Base-by-base conservation (phyloP, 2,797 vertebrate genomes). In the Premnoplex brunnescens region DNA sequence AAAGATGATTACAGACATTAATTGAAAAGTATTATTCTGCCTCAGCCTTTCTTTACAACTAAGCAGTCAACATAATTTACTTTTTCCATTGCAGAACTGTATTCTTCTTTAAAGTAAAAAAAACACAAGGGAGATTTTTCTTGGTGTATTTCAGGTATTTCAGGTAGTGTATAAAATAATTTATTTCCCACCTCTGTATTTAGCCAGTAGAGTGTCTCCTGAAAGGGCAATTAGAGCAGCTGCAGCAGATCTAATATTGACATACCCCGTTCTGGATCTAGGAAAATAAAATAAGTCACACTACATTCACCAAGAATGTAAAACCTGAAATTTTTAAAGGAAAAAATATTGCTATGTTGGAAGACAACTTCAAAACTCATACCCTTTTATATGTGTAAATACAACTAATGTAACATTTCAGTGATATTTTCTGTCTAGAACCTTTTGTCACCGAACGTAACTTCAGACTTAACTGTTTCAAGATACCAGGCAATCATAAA, bases 221-320 rank as follows among this genome's bases (percentile, higher is more conserved):
- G 98, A 98, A 90, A 99, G 97, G 17, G 97, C 97, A 44, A 98
- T 97, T 71, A 99, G 92, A 27, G 97, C 98, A 7, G 96, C 96
- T 30, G 98, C 97, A 56, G 97, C 96, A 85, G 98, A 98, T 36
- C 43, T 91, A 7, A 97, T 91, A 22, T 96, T 95, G 20, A 99
- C 94, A 56, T 87, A 96, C 23, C 97, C 98, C 1, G 46, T 96
- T 76, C 88, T 93, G 62, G 88, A 83, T 73, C 98, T 98, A 92
- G 56, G 56, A 88, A 46, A 44, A 93, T 56, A 20, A 75, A 82
- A 54, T 54, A 95, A 83, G 44, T 74, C 44, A 84, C 48, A n/a
- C 7, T 39, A n/a, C 5, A 34, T 77, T 80, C 41, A 80, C 69
- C 1, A 16, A 84, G 19, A 85, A 74, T 23, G 44, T 24, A 77